Conservation (phyloP, 1,140 invertebrate species). For the Triops longicaudatus region DNA sequence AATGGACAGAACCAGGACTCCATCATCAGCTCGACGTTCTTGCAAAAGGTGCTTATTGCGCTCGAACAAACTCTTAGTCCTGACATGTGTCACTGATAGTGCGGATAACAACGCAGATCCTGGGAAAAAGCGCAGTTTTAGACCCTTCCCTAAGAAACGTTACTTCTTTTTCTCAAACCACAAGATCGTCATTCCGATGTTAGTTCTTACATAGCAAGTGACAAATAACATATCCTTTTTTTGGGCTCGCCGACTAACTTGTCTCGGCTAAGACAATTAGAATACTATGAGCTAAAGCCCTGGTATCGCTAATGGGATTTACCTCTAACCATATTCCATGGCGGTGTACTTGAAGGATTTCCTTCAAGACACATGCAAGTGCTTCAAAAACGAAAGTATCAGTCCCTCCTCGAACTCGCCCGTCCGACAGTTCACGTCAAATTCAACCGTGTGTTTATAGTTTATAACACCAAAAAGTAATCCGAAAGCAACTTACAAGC, state of each 20-base stretch:
- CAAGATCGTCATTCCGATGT: not conserved
- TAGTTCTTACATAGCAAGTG: not conserved
- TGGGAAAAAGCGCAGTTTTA: not conserved
- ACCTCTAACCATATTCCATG: not conserved
- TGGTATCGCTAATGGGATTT: not conserved
- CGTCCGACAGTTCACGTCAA: not conserved
- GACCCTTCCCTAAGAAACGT: not conserved
- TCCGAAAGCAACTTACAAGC: not conserved
- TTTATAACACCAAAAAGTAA: not conserved
- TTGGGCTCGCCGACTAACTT: not conserved
- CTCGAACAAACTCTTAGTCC: not conserved
- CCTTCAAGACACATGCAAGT: not conserved
- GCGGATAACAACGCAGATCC: not conserved
- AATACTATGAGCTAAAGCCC: not conserved
- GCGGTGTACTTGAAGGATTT: constrained; percentile 15
- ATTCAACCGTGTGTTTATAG: not conserved
- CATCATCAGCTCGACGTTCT: not conserved
- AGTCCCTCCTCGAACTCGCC: not conserved
- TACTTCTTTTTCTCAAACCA: not conserved
- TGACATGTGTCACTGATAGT: constrained; percentile 8
- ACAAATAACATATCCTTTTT: not conserved
- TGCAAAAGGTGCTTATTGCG: constrained; percentile 3
- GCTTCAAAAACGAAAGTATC: not conserved
- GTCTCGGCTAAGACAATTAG: not conserved
- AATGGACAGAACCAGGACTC: not conserved